phyloP scores from a whole-genome alignment of 2,888 invertebrate genomes.

The Celastrina argiolus region DNA sequence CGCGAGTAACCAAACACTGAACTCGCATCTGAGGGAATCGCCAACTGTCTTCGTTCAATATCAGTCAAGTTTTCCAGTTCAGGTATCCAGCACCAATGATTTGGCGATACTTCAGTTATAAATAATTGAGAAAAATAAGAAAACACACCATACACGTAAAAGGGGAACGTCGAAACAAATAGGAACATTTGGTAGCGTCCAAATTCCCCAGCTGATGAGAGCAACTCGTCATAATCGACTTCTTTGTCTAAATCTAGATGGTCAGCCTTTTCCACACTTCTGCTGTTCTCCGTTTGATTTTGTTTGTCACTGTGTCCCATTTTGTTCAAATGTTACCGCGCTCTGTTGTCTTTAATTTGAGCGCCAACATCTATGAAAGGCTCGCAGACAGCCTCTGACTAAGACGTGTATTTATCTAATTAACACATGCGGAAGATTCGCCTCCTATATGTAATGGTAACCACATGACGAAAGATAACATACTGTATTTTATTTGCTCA shows the following conservation, averaged over 20 bases:
- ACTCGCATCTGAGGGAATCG: slow-evolving; percentile 45
- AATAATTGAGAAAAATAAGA: slow-evolving; percentile 54
- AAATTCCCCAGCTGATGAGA: slow-evolving; percentile 54
- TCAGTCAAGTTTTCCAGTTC: slow-evolving; percentile 50
- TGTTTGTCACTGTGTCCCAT: slow-evolving; percentile 11
- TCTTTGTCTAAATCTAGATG: slow-evolving; percentile 22
- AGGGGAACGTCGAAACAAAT: slow-evolving; percentile 49
- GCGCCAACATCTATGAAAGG: neutral
- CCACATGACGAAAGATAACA: slow-evolving; percentile 12
- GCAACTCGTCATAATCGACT: slow-evolving; percentile 50
- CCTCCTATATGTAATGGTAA: slow-evolving; percentile 16
- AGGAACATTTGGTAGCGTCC: slow-evolving; percentile 52
- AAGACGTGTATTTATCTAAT: slow-evolving; percentile 8
- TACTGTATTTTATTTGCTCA: slow-evolving; percentile 18
- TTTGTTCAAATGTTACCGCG: neutral
- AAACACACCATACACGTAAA: slow-evolving; percentile 52
- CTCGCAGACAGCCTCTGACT: neutral
- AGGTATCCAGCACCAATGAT: slow-evolving; percentile 60
- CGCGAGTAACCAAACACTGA: slow-evolving; percentile 51
- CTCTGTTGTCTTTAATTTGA: neutral
- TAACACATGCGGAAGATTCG: slow-evolving; percentile 6
- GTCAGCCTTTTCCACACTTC: slow-evolving; percentile 5
- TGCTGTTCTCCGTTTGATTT: slow-evolving; percentile 8
- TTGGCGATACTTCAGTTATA: slow-evolving; percentile 51
- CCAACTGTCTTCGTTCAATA: slow-evolving; percentile 46